phyloP scores from a whole-genome alignment of 2,888 invertebrate genomes.

The Emmelina monodactyla region DNA sequence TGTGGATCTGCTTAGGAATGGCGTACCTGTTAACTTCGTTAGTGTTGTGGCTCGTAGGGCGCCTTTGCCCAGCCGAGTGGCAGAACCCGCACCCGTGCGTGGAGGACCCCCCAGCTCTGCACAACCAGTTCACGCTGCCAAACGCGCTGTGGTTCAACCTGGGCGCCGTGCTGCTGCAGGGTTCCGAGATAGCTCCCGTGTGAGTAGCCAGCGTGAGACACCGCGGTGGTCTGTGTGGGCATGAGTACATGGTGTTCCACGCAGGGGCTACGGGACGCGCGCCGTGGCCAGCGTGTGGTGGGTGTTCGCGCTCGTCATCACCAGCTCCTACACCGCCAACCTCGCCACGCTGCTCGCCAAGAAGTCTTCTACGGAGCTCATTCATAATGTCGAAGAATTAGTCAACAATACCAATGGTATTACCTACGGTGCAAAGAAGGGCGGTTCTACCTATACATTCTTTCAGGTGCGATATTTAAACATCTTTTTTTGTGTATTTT shows the following conservation, averaged over 20 bases:
- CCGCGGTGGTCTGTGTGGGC: no score
- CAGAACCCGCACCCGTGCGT: slow-evolving; percentile 87
- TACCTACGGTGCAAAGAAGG: slow-evolving; percentile 82
- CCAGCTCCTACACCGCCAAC: slow-evolving; percentile 90
- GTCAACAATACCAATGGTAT: slow-evolving; percentile 79
- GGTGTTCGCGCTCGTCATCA: slow-evolving; percentile 88
- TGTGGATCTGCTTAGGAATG: slow-evolving; percentile 86
- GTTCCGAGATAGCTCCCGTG: slow-evolving; percentile 88
- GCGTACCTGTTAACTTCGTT: slow-evolving; percentile 83
- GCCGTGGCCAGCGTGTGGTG: slow-evolving; percentile 88
- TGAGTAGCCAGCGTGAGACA: no score
- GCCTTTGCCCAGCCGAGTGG: slow-evolving; percentile 88
- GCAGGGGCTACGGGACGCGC: slow-evolving; percentile 85
- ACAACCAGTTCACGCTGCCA: slow-evolving; percentile 84
- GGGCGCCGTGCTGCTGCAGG: slow-evolving; percentile 85
- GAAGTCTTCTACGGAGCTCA: slow-evolving; percentile 72
- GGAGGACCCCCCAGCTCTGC: slow-evolving; percentile 79
- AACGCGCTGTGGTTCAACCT: slow-evolving; percentile 92
- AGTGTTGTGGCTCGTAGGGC: slow-evolving; percentile 80
- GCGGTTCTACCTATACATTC: slow-evolving; percentile 89
- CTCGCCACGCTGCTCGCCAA: slow-evolving; percentile 89
- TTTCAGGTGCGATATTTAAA: no score
- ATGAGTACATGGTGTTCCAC: no score
- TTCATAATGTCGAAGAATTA: slow-evolving; percentile 82
- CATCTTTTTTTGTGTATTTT: no score